Conservation (phyloP, 1,140 invertebrate species). For the Apis cerana region DNA sequence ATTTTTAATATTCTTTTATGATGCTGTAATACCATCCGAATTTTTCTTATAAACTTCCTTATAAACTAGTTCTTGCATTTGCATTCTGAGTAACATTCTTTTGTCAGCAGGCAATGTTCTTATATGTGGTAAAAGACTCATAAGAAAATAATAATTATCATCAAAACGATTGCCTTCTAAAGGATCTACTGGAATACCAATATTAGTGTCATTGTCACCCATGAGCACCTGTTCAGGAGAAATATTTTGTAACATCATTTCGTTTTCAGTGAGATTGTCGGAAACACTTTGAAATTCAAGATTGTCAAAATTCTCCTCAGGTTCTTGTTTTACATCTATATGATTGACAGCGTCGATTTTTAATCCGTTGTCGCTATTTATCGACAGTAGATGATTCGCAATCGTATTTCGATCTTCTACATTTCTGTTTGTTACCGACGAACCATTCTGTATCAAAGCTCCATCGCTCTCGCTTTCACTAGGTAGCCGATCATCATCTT, state of each 20-base stretch:
- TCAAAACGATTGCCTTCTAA: constrained; percentile 72
- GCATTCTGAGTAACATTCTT: constrained; percentile 77
- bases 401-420: constrained; percentile 65
- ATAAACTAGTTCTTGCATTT: constrained; percentile 79
- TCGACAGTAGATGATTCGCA: constrained; percentile 63
- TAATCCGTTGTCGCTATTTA: constrained; percentile 56
- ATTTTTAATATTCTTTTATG: constrained; percentile 14
- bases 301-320: constrained; percentile 72
- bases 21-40: constrained; percentile 29
- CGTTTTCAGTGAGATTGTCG: constrained; percentile 71
- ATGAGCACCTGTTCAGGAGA: constrained; percentile 76
- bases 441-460: constrained; percentile 47
- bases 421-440: constrained; percentile 43
- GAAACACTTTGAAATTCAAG: constrained; percentile 71
- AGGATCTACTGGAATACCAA: constrained; percentile 68
- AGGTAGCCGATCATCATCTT: constrained; percentile 57
- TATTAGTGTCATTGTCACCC: constrained; percentile 69
- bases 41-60: constrained; percentile 78
- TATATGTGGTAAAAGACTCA: constrained; percentile 78
- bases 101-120: constrained; percentile 74
- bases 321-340: constrained; percentile 74
- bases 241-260: constrained; percentile 77
- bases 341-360: constrained; percentile 56
- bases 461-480: constrained; percentile 65
- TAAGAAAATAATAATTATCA: constrained; percentile 79